These are phyloP conservation scores for Pristionchus exspectatus DNA, from an alignment of 2,888 invertebrate genomes.

Conservation along the genomic window DNA sequence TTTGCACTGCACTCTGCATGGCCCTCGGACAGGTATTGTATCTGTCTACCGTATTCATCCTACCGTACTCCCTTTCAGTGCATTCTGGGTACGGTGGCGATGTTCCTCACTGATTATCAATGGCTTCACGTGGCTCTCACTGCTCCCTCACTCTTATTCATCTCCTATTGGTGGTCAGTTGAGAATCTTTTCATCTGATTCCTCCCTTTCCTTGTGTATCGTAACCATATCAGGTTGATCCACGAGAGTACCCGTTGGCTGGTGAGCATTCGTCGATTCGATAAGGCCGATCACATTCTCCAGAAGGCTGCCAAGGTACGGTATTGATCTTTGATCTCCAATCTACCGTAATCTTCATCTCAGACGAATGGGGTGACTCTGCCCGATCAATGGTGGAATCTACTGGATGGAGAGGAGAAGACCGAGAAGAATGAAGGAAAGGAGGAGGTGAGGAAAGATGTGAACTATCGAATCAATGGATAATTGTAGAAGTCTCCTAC, in stretches of 20 bases:
- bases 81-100: slow-evolving; percentile 76
- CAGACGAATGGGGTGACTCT: slow-evolving; percentile 66
- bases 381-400: slow-evolving; percentile 73
- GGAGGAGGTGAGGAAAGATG: neutral
- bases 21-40: slow-evolving; percentile 77
- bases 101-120: slow-evolving; percentile 76
- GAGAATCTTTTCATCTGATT: neutral
- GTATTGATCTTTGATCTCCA: slow-evolving; percentile 1
- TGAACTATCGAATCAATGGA: neutral
- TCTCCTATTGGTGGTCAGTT: slow-evolving; percentile 77
- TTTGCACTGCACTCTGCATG: slow-evolving; percentile 79
- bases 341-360: neutral
- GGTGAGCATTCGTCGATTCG: slow-evolving; percentile 71
- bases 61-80: slow-evolving; percentile 26
- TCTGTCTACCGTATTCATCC: neutral
- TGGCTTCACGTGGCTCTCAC: slow-evolving; percentile 76
- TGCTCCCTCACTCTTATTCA: slow-evolving; percentile 75
- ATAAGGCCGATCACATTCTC: slow-evolving; percentile 75
- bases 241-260: slow-evolving; percentile 77
- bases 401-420: slow-evolving; percentile 39
- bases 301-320: slow-evolving; percentile 69
- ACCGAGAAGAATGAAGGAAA: neutral
- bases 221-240: slow-evolving; percentile 66
- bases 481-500: neutral
- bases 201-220: neutral